These are phyloP conservation scores for Mastacembelus armatus DNA, from an alignment of 2,797 vertebrate genomes.

Conservation along the genomic window DNA sequence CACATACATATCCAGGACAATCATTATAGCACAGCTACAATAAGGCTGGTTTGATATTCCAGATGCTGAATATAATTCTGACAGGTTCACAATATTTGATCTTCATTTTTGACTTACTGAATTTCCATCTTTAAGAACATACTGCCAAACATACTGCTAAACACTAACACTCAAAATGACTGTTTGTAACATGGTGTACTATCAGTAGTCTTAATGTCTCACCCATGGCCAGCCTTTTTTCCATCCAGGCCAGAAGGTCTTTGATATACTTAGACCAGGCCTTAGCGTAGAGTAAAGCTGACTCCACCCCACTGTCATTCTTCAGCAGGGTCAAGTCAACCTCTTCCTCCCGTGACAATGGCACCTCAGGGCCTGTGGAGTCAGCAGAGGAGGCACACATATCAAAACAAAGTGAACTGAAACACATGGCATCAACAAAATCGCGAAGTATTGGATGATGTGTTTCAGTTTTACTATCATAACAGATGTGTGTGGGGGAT, in stretches of 20 bases:
- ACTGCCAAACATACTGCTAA: too few relatives aligned
- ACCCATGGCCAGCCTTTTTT: slow-evolving; percentile 94
- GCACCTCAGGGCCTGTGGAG: slow-evolving; percentile 62
- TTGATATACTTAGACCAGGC: slow-evolving; percentile 98
- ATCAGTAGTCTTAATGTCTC: slow-evolving; percentile 65
- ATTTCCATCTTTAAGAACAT: too few relatives aligned
- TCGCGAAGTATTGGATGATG: slow-evolving; percentile 10
- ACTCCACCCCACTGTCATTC: slow-evolving; percentile 92
- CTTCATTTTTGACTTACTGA: too few relatives aligned
- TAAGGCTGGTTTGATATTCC: too few relatives aligned
- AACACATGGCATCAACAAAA: slow-evolving; percentile 15
- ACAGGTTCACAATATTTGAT: too few relatives aligned
- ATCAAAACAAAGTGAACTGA: slow-evolving; percentile 27
- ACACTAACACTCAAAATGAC: too few relatives aligned
- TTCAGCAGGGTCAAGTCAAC: slow-evolving; percentile 90
- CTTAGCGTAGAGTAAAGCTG: slow-evolving; percentile 95
- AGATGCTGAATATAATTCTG: too few relatives aligned
- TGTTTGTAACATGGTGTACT: not conserved
- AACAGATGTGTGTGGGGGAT: slow-evolving; percentile 52
- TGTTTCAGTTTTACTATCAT: slow-evolving; percentile 33
- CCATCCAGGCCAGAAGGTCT: slow-evolving; percentile 95
- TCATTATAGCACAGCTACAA: too few relatives aligned
- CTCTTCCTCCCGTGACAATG: slow-evolving; percentile 86
- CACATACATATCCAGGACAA: too few relatives aligned
- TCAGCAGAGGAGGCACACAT: slow-evolving; percentile 17